Evolutionary conservation across 1,140 invertebrate species (phyloP).

Genomic region (Cydia splendana): DNA sequence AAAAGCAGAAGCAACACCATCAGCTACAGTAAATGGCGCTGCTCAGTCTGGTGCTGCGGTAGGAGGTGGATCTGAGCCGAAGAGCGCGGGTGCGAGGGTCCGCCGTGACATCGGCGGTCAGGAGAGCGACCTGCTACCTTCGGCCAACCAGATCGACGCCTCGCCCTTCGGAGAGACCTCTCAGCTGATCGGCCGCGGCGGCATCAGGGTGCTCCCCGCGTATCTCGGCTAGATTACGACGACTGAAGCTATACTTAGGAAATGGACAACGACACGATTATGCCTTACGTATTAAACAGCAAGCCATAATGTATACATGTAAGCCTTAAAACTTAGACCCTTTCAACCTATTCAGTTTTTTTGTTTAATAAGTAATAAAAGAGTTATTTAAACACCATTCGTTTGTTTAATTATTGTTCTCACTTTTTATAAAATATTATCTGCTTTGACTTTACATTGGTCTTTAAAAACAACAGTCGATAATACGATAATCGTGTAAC

Average conservation of each 20-base stretch:
- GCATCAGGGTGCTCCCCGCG: constrained; percentile 67
- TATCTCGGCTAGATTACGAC: constrained; percentile 58
- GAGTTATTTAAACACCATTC: not conserved
- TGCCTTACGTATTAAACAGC: not conserved
- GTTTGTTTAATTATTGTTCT: not conserved
- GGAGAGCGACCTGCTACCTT: constrained; percentile 68
- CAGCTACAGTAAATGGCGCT: constrained; percentile 68
- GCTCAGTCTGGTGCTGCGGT: constrained; percentile 68
- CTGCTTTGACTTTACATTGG: not conserved
- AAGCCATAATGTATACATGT: constrained; percentile 1
- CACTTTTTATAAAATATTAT: not conserved
- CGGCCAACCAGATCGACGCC: constrained; percentile 53
- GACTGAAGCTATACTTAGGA: not conserved
- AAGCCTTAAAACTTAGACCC: constrained; percentile 20
- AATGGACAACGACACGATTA: not conserved
- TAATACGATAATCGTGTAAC: not conserved
- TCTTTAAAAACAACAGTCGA: constrained; percentile 17
- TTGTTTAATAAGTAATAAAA: constrained; percentile 14
- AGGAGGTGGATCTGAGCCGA: constrained; percentile 55
- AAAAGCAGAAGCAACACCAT: constrained; percentile 68
- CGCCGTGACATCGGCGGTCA: constrained; percentile 58
- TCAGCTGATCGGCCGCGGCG: constrained; percentile 59
- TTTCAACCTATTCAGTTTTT: not conserved
- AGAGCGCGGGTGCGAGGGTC: constrained; percentile 38
- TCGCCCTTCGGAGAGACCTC: constrained; percentile 62